Evolutionary conservation across 23 tunicate species (phyloP), one percentile per base, ranked within the genome.

Genomic region (Halocynthia roretzi): DNA sequence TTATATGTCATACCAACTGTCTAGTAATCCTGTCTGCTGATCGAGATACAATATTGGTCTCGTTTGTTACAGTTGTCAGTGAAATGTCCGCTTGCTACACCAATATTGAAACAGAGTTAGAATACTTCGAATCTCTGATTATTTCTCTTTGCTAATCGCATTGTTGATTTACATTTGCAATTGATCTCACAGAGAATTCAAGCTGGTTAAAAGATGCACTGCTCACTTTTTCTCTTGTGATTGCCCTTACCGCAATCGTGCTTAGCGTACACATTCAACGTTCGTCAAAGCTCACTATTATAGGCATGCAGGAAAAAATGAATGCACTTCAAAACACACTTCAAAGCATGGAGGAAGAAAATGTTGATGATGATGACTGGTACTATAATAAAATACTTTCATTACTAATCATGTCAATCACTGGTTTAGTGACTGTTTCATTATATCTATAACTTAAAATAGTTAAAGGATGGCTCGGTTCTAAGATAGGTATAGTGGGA

Each of bases 251-350:
- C 50, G 96, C 88, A 53, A 76, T 89, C 40, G 77, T 70, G 44
- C 84, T 77, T 70, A 88, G 82, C 6, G 69, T 89, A 44, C 96
- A 89, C 76, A 88, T 89, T 19, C 81, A 81, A 17, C 88, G 96
- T 7, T 66, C 81, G 7, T 85, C 96, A 8, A 67, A 54, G 8
- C 52, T 23, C 14, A 78, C 96, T 51, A 69, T 89, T 40, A 57
- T 63, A 50, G 54, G 60, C 22, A 89, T 89, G 82, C 88, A 89
- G 60, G 81, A 83, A 17, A 89, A 89, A 62, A 54, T 89, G 82
- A 80, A 51, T 66, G 75, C 56, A 44, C 62, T 89, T 5, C 96
- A 89, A 58, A 80, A 52, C 15, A 87, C 75, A 44, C 72, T 89
- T 68, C 58, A 53, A 11, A 80, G 70, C 20, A 48, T 89, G 67